These are phyloP conservation scores for Propithecus coquereli DNA, from an alignment of 2,113 vertebrate genomes.

Conservation along the genomic window DNA sequence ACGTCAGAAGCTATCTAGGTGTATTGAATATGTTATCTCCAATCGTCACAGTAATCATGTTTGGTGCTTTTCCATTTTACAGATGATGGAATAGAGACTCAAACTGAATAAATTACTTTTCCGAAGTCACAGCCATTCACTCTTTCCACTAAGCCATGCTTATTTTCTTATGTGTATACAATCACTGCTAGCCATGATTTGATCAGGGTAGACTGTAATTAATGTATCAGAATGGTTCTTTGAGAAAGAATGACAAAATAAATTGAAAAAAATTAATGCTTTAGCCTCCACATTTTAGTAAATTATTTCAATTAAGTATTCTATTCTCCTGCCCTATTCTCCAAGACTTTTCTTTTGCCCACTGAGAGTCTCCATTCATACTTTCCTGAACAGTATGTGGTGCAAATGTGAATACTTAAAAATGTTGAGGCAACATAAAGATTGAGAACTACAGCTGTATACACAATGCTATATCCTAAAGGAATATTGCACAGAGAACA, in stretches of 20 bases:
- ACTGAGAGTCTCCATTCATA: neutral
- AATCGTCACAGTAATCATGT: neutral
- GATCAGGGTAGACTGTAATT: neutral
- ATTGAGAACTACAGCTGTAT: neutral
- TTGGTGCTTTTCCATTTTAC: neutral
- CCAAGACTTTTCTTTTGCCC: neutral
- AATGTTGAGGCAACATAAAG: neutral
- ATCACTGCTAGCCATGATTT: neutral
- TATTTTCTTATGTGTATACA: neutral
- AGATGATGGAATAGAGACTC: neutral
- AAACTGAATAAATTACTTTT: neutral
- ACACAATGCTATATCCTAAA: neutral
- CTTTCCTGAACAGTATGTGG: fast-evolving
- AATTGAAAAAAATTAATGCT: neutral
- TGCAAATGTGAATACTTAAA: neutral
- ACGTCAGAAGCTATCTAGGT: neutral
- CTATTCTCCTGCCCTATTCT: fast-evolving
- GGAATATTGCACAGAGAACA: neutral
- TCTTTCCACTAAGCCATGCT: neutral
- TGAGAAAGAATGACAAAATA: neutral
- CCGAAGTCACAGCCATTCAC: neutral
- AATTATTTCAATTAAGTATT: neutral
- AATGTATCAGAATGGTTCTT: neutral
- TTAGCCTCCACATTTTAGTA: neutral
- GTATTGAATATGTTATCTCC: neutral